Conservation (phyloP, 2,113 vertebrate genomes). For the Phalacrocorax brasilianus region DNA sequence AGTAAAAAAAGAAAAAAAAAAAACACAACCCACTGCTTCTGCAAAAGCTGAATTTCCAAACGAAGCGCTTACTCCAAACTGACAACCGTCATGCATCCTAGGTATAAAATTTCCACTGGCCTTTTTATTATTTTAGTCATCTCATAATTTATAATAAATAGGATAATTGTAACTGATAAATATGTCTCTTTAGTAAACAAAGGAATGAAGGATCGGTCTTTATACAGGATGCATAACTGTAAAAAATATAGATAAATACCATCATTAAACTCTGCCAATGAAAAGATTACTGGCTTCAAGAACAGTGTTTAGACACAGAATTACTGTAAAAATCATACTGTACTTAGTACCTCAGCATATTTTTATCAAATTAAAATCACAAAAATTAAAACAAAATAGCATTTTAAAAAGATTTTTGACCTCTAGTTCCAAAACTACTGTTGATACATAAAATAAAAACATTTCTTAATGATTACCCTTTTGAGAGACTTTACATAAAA, state of each 20-base stretch:
- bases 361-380: constrained; percentile 84
- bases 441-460: constrained; percentile 85
- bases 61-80: constrained; percentile 69
- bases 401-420: constrained; percentile 82
- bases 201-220: constrained; percentile 83
- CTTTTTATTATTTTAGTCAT: constrained; percentile 78
- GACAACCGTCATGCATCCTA: constrained; percentile 77
- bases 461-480: constrained; percentile 80
- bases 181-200: constrained; percentile 84
- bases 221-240: constrained; percentile 83
- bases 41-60: constrained; percentile 68
- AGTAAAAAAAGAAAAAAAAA: constrained; percentile 16
- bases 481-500: constrained; percentile 83
- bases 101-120: constrained; percentile 81
- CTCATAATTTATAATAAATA: constrained; percentile 87
- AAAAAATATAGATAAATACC: constrained; percentile 83
- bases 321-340: constrained; percentile 82
- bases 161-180: constrained; percentile 82
- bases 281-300: constrained; percentile 83
- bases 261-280: constrained; percentile 79
- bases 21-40: constrained; percentile 64
- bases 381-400: constrained; percentile 80
- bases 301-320: constrained; percentile 79
- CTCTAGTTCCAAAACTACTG: constrained; percentile 80
- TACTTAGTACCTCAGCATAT: constrained; percentile 79